Evolutionary conservation across 2,113 vertebrate genomes (phyloP), one percentile per base, ranked within the genome.

Genomic region (Pholis gunnellus): DNA sequence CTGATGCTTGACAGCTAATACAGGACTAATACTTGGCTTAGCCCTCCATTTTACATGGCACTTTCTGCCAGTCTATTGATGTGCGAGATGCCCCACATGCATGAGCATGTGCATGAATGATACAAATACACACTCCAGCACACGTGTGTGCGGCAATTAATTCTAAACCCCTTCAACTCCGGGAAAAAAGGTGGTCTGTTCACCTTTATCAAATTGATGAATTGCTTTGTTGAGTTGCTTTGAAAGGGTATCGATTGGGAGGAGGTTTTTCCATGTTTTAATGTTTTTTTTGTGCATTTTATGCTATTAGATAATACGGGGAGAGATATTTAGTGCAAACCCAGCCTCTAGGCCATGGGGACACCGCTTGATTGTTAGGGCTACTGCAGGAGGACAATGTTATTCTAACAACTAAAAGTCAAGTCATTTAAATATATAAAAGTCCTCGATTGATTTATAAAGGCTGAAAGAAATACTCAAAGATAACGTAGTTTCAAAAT

Each of bases 1-100:
- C 64, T 82, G 75, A 85, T 82, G 66, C 83, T 38, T 65, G 44
- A 78, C 72, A 79, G 68, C 73, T 59, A 82, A 81, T 72, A 83
- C 71, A 67, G 4, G 34, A 81, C 87, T 90, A 91, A 92, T 87
- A 79, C 81, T 79, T 15, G 66, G 63, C 87, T 90, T 72, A 91
- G 34, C 73, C n/a, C 10, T 50, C 44, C 78, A 60, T 88, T 90
- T 91, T 75, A 77, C 80, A 78, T 82, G 88, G 70, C n/a, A 74
- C 68, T 87, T 89, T 79, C 69, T 83, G 38, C 52, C 29, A 44
- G 54, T 79, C 54, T 76, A 15, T 79, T 87, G 74, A 89, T 84
- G 70, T 31, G 8, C 22, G 56, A 15, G 65, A 64, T 1, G 9
- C 36, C 22, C 6, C 25, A 57, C 48, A 50, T 48, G 36, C 15